Percentiles rank a stretch among this genome's conserved stretches.
Conservation (phyloP, 1,140 invertebrate genomes). For the Lamellibrachia luymesi region DNA sequence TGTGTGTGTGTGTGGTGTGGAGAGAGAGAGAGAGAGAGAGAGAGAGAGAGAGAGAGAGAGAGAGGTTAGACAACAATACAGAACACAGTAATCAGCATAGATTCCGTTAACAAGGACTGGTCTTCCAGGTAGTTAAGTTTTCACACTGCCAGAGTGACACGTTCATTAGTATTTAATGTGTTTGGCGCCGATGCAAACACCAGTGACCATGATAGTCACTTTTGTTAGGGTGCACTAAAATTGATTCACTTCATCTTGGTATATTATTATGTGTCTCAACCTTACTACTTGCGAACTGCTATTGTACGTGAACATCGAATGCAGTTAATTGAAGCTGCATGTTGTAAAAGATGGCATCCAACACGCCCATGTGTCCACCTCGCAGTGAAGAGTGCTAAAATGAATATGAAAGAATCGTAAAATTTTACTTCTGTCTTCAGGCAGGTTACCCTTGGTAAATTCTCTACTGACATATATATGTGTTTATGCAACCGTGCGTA, state of each 20-base stretch:
- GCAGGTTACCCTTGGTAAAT: background rate
- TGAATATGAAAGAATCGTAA: background rate
- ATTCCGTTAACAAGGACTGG: background rate
- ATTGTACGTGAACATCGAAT: background rate
- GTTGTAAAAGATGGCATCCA: background rate
- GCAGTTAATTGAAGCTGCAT: background rate
- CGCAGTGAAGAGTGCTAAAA: background rate
- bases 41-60: no score
- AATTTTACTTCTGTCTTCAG: background rate
- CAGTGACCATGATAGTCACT: background rate
- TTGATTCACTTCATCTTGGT: background rate
- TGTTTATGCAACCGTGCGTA: background rate
- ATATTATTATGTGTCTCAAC: background rate
- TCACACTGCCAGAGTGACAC: background rate
- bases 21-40: no score
- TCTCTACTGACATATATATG: background rate
- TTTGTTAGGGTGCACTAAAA: background rate
- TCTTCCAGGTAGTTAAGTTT: background rate
- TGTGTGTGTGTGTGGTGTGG: no score
- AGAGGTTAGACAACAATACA: background rate
- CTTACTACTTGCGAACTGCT: background rate
- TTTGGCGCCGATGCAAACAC: background rate
- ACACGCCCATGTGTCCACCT: background rate
- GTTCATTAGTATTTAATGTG: constrained; percentile 1
- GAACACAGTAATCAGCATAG: background rate